Evolutionary conservation across 2,888 invertebrate species (phyloP).

Genomic region (Eupithecia vulgata): DNA sequence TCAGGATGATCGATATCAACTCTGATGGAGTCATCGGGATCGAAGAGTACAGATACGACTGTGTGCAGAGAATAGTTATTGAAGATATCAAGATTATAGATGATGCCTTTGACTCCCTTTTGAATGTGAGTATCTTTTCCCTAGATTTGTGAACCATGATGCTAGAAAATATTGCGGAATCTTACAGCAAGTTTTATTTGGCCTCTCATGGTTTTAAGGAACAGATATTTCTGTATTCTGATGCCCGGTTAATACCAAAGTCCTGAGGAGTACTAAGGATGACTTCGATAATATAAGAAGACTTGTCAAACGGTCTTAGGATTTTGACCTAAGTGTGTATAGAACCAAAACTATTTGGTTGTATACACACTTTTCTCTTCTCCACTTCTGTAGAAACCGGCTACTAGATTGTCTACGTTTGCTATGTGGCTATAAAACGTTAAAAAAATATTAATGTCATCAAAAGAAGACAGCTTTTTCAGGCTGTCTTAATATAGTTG

Average conservation of each 20-base stretch:
- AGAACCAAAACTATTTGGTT: background rate
- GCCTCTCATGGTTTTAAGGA: too few relatives aligned
- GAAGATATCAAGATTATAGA: constrained; percentile 90
- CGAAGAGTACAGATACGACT: constrained; percentile 93
- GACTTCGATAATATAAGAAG: too few relatives aligned
- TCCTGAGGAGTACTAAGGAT: too few relatives aligned
- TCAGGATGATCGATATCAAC: constrained; percentile 91
- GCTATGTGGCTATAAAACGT: background rate
- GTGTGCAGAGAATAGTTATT: constrained; percentile 91
- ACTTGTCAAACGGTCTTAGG: too few relatives aligned
- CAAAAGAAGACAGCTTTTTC: background rate
- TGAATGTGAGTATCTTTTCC: constrained; percentile 86
- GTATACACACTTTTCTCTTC: background rate
- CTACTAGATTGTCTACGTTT: background rate
- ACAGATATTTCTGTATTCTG: too few relatives aligned
- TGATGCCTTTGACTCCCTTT: constrained; percentile 89
- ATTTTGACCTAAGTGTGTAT: too few relatives aligned
- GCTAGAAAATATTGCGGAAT: background rate
- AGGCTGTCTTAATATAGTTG: background rate
- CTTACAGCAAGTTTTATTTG: background rate
- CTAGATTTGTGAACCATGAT: background rate
- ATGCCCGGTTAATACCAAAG: too few relatives aligned
- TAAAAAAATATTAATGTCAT: background rate
- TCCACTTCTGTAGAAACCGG: background rate
- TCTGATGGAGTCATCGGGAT: constrained; percentile 91